Evolutionary conservation across 1,140 invertebrate genomes (phyloP).

Genomic region (Coenobita brevimanus): DNA sequence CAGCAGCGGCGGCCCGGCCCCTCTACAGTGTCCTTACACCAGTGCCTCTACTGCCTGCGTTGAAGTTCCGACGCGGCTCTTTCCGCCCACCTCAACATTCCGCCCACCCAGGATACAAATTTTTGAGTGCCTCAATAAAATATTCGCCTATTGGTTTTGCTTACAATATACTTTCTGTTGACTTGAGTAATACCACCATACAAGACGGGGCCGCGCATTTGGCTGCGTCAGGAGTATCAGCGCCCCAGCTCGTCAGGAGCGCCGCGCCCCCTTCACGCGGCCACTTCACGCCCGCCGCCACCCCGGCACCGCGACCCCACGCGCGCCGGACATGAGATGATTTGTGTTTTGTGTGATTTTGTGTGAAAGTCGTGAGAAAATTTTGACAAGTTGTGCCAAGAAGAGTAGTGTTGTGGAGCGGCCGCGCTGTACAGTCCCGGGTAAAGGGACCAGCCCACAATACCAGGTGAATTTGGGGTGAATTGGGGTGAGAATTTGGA

Average conservation of each 20-base stretch:
- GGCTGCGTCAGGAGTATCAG: no score
- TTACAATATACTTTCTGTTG: no score
- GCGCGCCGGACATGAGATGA: slow-evolving; percentile 58
- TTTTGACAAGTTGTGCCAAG: slow-evolving; percentile 55
- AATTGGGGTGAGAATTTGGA: slow-evolving; percentile 61
- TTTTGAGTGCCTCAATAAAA: slow-evolving; percentile 36
- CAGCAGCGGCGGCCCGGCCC: slow-evolving; percentile 50
- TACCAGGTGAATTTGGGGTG: slow-evolving; percentile 61
- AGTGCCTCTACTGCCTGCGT: slow-evolving; percentile 48
- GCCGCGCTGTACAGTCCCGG: slow-evolving; percentile 30
- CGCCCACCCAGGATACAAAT: slow-evolving; percentile 49
- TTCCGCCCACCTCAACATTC: slow-evolving; percentile 3
- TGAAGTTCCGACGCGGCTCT: slow-evolving; percentile 34
- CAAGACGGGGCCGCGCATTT: no score
- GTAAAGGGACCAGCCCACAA: slow-evolving; percentile 38
- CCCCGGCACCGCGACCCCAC: slow-evolving; percentile 28
- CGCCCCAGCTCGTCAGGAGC: neutral
- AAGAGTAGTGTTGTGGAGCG: slow-evolving; percentile 42
- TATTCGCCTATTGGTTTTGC: neutral
- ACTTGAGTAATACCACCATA: no score
- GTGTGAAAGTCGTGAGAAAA: slow-evolving; percentile 60
- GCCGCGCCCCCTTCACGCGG: slow-evolving; percentile 3
- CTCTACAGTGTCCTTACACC: slow-evolving; percentile 40
- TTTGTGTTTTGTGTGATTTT: slow-evolving; percentile 63
- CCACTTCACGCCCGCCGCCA: slow-evolving; percentile 7